These are phyloP conservation scores for Brachymystax lenok DNA, from an alignment of 2,797 vertebrate genomes.

Conservation along the genomic window DNA sequence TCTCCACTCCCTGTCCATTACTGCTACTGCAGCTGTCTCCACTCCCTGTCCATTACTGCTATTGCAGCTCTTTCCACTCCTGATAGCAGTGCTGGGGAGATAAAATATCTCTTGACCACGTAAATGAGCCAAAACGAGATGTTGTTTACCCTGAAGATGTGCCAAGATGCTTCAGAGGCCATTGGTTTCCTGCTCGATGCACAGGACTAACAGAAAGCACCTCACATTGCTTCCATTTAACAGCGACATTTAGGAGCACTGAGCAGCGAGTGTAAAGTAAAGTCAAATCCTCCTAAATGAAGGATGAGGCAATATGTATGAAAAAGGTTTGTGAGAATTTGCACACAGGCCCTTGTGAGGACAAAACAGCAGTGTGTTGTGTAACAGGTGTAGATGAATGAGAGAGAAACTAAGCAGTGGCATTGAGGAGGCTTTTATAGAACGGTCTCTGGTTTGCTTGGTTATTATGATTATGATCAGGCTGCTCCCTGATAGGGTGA, in stretches of 20 bases:
- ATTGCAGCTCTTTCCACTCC: too few relatives aligned
- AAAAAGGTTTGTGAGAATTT: neutral
- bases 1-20: too few relatives aligned
- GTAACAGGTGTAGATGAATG: conserved; percentile 33
- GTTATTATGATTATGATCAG: neutral
- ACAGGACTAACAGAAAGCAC: neutral
- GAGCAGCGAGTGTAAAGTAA: neutral
- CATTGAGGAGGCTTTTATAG: conserved; percentile 35
- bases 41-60: too few relatives aligned
- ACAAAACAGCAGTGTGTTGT: conserved; percentile 13
- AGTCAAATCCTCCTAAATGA: conserved; percentile 16
- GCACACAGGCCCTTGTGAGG: neutral
- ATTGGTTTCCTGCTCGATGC: neutral
- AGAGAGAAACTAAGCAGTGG: conserved; percentile 33
- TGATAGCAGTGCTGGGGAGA: too few relatives aligned
- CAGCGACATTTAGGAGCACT: neutral
- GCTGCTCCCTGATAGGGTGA: neutral
- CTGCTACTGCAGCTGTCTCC: too few relatives aligned
- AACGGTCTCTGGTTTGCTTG: neutral
- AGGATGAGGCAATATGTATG: neutral
- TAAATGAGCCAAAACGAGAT: too few relatives aligned
- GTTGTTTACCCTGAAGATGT: too few relatives aligned
- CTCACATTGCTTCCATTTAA: neutral
- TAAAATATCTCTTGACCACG: too few relatives aligned
- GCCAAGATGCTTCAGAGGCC: too few relatives aligned